phyloP scores from a whole-genome alignment of 2,113 vertebrate genomes.

The Gnathonemus longibarbis region DNA sequence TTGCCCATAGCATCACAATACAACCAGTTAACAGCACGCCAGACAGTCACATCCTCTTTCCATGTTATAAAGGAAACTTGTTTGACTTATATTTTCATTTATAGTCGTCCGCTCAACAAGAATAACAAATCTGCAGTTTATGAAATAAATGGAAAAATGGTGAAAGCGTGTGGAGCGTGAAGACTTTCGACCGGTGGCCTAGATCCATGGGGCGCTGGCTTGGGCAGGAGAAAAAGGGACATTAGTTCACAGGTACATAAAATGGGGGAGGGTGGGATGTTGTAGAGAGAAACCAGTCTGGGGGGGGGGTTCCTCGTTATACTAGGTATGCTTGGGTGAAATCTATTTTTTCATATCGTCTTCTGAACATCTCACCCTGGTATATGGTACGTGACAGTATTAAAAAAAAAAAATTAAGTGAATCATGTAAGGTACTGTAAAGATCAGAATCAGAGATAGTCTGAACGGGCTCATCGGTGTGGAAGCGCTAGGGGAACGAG shows the following conservation, averaged over 20 bases:
- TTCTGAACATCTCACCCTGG: neutral
- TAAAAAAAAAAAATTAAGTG: neutral
- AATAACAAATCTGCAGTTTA: too few relatives aligned
- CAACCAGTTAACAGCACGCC: too few relatives aligned
- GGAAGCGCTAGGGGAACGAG: neutral
- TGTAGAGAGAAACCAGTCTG: neutral
- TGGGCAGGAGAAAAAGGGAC: neutral
- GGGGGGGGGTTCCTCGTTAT: neutral
- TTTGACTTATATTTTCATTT: too few relatives aligned
- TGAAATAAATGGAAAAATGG: too few relatives aligned
- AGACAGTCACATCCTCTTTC: too few relatives aligned
- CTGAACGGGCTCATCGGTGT: neutral
- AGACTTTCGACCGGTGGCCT: too few relatives aligned
- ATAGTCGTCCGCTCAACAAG: too few relatives aligned
- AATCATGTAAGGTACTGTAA: neutral
- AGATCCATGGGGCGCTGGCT: neutral
- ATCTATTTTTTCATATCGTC: neutral
- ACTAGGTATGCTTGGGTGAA: neutral
- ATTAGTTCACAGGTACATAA: neutral
- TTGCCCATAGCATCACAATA: too few relatives aligned
- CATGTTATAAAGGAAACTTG: too few relatives aligned
- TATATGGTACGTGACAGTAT: neutral
- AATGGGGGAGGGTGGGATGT: neutral
- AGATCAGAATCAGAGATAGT: neutral
- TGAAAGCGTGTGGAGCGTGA: too few relatives aligned